Evolutionary conservation across 2,113 vertebrate species (phyloP).

Genomic region (Callocephalon fimbriatum): DNA sequence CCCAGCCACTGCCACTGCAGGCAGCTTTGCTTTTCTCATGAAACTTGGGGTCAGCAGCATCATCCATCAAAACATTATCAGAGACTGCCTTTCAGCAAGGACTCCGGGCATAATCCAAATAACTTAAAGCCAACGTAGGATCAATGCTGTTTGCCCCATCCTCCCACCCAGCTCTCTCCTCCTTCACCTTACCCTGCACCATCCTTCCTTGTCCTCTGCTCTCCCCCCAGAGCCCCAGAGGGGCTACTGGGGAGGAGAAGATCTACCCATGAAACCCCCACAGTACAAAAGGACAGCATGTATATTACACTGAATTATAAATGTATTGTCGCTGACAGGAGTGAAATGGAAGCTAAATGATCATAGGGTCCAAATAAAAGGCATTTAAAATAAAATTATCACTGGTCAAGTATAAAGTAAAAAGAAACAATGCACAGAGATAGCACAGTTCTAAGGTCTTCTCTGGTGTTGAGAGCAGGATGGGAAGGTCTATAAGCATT

Average conservation of each 20-base stretch:
- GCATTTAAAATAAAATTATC: neutral
- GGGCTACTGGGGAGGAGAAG: neutral
- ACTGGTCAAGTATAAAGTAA: neutral
- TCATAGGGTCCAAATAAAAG: neutral
- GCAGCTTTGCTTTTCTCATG: neutral
- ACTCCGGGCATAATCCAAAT: neutral
- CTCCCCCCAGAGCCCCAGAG: neutral
- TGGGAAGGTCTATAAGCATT: neutral
- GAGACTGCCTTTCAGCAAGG: neutral
- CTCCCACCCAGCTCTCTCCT: neutral
- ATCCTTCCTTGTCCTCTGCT: neutral
- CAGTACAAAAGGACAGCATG: neutral
- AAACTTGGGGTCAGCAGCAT: neutral
- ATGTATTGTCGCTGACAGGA: accelerated
- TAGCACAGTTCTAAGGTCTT: neutral
- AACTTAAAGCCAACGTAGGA: accelerated
- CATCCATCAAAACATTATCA: neutral
- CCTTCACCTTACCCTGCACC: neutral
- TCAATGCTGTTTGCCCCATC: neutral
- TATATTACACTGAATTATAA: neutral
- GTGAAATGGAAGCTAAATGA: neutral
- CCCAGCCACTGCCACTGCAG: neutral
- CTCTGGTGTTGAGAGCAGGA: neutral
- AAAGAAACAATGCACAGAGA: neutral
- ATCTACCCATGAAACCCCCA: neutral